Percentiles rank a stretch among this genome's conserved stretches.
phyloP scores from a whole-genome alignment of 1,140 invertebrate species.

The Tetraneura akinire region DNA sequence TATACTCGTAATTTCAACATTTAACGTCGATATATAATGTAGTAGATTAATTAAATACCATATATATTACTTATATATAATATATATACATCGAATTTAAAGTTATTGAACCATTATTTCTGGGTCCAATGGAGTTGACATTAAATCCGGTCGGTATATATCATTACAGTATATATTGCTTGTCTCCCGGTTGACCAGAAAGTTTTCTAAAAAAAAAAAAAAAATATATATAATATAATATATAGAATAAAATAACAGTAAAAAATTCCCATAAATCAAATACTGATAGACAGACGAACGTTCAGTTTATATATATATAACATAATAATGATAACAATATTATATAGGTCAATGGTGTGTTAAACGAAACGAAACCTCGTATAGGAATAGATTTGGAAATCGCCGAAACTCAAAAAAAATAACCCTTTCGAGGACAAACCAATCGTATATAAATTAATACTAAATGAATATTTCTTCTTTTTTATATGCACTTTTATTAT shows the following conservation, averaged over 20 bases:
- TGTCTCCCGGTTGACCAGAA: background rate
- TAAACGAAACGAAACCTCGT: no score
- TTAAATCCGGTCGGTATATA: slow-evolving; percentile 18
- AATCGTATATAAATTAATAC: no score
- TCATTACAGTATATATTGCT: background rate
- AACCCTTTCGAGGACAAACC: no score
- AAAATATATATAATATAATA: no score
- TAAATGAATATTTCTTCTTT: no score
- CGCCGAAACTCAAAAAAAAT: no score
- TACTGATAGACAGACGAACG: background rate
- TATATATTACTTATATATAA: background rate
- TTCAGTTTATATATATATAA: background rate
- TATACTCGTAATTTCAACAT: no score
- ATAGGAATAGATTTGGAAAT: no score
- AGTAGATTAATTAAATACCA: slow-evolving; percentile 5
- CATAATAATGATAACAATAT: no score
- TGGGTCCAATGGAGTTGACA: slow-evolving; percentile 15
- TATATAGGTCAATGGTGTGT: no score
- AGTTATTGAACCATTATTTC: slow-evolving; percentile 12
- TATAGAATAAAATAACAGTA: background rate
- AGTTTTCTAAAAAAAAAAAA: slow-evolving; percentile 10
- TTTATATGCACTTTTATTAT: no score
- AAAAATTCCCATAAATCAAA: slow-evolving; percentile 27
- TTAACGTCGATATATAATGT: no score
- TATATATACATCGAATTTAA: background rate